These are phyloP conservation scores for Leuctra nigra DNA, from an alignment of 2,888 invertebrate genomes.

Conservation along the genomic window DNA sequence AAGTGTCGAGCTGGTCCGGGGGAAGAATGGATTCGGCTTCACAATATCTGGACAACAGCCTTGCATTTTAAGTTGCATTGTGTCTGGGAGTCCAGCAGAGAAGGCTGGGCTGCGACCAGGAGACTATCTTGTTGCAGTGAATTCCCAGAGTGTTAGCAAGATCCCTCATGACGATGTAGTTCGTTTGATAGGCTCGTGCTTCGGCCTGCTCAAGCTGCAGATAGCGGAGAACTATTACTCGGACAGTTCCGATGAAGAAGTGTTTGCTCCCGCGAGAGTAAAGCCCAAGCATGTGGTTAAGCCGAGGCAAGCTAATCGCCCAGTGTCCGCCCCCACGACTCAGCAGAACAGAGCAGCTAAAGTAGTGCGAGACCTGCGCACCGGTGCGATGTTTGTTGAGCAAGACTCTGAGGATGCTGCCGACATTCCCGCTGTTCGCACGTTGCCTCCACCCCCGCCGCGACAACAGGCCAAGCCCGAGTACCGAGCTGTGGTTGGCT, in stretches of 20 bases:
- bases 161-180: constrained; percentile 92
- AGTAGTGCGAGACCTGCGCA: constrained; percentile 46
- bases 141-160: constrained; percentile 85
- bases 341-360: constrained; percentile 44
- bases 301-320: constrained; percentile 32
- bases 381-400: constrained; percentile 45
- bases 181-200: constrained; percentile 78
- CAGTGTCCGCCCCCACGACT: neutral
- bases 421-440: constrained; percentile 37
- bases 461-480: constrained; percentile 26
- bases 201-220: constrained; percentile 74
- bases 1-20: constrained; percentile 78
- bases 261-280: constrained; percentile 51
- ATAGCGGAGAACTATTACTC: constrained; percentile 84
- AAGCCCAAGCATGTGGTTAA: constrained; percentile 55
- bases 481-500: constrained; percentile 67
- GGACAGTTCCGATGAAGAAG: constrained; percentile 76
- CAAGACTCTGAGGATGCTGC: constrained; percentile 25
- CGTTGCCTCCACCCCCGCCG: constrained; percentile 34
- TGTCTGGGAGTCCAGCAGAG: constrained; percentile 83
- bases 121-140: constrained; percentile 87
- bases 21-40: constrained; percentile 91
- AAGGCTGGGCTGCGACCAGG: constrained; percentile 85
- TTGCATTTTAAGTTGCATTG: constrained; percentile 90
- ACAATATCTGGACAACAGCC: constrained; percentile 96